phyloP scores from a whole-genome alignment of 2,888 invertebrate genomes.

The Ommatoiulus sabulosus region DNA sequence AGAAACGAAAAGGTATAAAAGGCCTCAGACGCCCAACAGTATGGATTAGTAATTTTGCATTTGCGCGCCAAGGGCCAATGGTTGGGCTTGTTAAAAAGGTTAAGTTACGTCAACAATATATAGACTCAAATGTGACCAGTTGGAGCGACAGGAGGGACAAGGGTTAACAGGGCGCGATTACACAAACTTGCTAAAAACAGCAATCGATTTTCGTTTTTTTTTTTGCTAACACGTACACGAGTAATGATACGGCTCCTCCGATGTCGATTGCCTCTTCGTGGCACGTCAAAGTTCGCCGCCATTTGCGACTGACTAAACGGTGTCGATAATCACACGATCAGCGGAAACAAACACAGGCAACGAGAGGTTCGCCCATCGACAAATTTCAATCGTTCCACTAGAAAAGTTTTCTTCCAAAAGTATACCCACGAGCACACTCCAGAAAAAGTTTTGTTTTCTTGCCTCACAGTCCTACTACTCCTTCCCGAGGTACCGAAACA shows the following conservation, averaged over 20 bases:
- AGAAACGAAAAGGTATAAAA: background rate
- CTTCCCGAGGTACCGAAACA: conserved; percentile 45
- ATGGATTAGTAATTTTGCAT: background rate
- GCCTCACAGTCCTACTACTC: conserved; percentile 41
- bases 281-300: conserved; percentile 44
- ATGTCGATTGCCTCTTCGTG: conserved; percentile 40
- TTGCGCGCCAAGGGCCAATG: background rate
- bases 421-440: conserved; percentile 35
- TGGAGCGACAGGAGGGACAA: conserved; percentile 16
- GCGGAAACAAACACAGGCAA: conserved; percentile 33
- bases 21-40: background rate
- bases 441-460: conserved; percentile 39
- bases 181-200: conserved; percentile 46
- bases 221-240: conserved; percentile 43
- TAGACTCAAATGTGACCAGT: conserved; percentile 41
- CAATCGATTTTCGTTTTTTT: conserved; percentile 44
- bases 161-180: conserved; percentile 39
- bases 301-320: conserved; percentile 41
- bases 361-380: conserved; percentile 32
- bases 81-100: conserved; percentile 31
- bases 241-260: conserved; percentile 35
- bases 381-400: conserved; percentile 13
- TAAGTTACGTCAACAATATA: conserved; percentile 35
- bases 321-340: conserved; percentile 33
- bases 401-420: conserved; percentile 39